Conservation (phyloP, 2,797 vertebrate genomes). For the Gallirallus australis region DNA sequence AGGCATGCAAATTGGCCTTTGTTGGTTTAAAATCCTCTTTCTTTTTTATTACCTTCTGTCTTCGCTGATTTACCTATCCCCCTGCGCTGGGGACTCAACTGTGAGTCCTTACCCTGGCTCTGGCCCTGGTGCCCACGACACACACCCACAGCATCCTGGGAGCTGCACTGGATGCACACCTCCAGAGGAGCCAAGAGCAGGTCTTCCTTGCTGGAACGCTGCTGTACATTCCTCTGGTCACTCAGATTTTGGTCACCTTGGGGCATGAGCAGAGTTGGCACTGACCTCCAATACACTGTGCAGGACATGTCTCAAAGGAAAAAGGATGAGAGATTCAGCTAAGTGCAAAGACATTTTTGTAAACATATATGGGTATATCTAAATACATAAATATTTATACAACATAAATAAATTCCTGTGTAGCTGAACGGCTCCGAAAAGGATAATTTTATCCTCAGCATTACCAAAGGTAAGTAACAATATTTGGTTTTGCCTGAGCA, state of each 20-base stretch:
- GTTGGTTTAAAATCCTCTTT: neutral
- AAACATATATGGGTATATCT: neutral
- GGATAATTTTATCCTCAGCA: neutral
- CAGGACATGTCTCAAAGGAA: neutral
- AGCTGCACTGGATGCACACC: rapidly evolving
- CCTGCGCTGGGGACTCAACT: rapidly evolving
- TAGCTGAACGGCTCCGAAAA: neutral
- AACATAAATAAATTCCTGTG: neutral
- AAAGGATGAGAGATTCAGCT: neutral
- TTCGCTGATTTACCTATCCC: neutral
- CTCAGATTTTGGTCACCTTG: neutral
- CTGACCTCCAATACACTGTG: neutral
- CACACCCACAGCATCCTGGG: rapidly evolving
- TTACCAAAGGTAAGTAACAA: neutral
- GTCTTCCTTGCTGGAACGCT: rapidly evolving
- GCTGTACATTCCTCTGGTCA: rapidly evolving
- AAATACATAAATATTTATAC: neutral
- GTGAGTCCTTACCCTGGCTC: neutral
- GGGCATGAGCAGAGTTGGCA: neutral
- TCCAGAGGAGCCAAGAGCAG: rapidly evolving
- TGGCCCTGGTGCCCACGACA: neutral
- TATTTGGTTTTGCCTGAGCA: neutral
- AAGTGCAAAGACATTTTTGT: neutral
- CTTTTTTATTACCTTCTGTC: neutral
- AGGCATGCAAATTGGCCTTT: neutral